These are phyloP conservation scores for Mastomys coucha DNA, from an alignment of 2,113 vertebrate genomes.

Conservation along the genomic window DNA sequence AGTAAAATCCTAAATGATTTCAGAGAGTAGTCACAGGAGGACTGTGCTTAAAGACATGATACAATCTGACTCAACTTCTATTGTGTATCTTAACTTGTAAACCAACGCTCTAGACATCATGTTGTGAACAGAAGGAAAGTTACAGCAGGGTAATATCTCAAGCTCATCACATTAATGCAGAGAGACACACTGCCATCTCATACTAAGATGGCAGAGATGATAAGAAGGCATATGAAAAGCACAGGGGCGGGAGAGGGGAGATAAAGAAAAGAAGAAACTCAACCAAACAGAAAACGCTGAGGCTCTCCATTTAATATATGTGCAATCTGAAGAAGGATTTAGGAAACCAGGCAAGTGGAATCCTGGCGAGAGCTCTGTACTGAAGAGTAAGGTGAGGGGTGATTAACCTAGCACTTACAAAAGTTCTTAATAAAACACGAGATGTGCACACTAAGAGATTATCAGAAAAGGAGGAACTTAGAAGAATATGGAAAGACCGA, in stretches of 20 bases:
- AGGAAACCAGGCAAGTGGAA: constrained; percentile 10
- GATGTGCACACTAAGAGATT: neutral
- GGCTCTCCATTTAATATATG: neutral
- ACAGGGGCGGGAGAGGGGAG: too few relatives aligned
- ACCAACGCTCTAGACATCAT: neutral
- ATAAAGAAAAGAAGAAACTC: neutral
- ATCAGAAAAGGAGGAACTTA: constrained; percentile 10
- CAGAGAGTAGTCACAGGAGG: neutral
- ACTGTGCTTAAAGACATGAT: neutral
- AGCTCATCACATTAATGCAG: neutral
- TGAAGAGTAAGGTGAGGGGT: neutral
- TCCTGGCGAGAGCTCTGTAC: neutral
- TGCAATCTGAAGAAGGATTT: neutral
- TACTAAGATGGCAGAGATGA: neutral
- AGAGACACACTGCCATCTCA: neutral
- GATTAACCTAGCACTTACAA: neutral
- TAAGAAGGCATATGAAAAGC: neutral
- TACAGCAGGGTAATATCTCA: neutral
- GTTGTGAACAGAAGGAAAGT: neutral
- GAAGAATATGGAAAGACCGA: constrained; percentile 1
- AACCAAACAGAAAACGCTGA: neutral
- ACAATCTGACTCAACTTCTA: neutral
- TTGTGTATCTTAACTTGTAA: neutral
- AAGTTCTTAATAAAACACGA: neutral
- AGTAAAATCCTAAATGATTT: neutral